These are phyloP conservation scores for Hyaena hyaena DNA, from an alignment of 2,113 vertebrate genomes.

Conservation along the genomic window DNA sequence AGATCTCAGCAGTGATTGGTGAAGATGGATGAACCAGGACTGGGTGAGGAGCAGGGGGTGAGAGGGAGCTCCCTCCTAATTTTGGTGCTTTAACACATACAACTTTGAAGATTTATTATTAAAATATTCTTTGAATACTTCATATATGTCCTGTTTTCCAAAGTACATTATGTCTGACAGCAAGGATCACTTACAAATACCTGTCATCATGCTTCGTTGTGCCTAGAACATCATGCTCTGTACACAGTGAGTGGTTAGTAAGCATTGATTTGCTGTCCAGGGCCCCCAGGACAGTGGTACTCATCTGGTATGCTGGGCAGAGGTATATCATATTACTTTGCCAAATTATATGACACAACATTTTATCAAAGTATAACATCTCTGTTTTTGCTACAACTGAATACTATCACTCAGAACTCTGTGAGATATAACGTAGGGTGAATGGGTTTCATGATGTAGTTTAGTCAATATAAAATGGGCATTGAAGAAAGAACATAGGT, in stretches of 20 bases:
- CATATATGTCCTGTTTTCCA: not conserved
- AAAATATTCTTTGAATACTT: not conserved
- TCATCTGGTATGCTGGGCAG: not conserved
- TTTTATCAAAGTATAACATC: not conserved
- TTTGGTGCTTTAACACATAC: not conserved
- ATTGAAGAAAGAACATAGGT: not conserved
- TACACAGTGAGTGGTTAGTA: not conserved
- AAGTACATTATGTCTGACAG: not conserved
- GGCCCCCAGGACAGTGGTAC: not conserved
- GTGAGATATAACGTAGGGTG: not conserved
- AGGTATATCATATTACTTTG: not conserved
- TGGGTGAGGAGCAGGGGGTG: not conserved
- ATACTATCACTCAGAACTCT: not conserved
- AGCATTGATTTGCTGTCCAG: not conserved
- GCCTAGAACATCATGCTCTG: not conserved
- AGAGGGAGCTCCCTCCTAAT: not conserved
- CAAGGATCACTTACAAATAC: not conserved
- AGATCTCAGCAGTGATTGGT: not conserved
- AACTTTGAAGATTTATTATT: too few species aligned
- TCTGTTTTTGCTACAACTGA: not conserved
- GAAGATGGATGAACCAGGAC: not conserved
- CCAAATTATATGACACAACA: not conserved
- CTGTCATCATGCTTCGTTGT: not conserved
- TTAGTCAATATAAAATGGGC: not conserved
- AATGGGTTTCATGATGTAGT: not conserved